Conservation (phyloP, 2,113 vertebrate species). For the Chloropsis hardwickii region DNA sequence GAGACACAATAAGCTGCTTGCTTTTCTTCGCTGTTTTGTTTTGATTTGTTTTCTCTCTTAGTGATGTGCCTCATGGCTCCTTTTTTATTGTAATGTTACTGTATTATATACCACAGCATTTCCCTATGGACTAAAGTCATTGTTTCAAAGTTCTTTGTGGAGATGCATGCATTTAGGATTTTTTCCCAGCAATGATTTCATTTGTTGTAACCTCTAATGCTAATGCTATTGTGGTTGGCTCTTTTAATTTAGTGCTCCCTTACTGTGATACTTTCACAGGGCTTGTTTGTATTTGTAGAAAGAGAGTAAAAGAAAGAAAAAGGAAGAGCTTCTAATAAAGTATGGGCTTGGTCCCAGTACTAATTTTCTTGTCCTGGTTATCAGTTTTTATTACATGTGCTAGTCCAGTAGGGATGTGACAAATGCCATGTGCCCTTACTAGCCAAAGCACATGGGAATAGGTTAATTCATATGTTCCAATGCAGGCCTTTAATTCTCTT, state of each 20-base stretch:
- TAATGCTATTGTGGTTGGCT: constrained; percentile 62
- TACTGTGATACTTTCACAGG: constrained; percentile 61
- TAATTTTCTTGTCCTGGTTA: constrained; percentile 65
- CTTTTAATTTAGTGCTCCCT: constrained; percentile 69
- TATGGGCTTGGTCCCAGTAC: constrained; percentile 56
- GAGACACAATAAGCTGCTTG: constrained; percentile 31
- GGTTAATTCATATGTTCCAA: constrained; percentile 9
- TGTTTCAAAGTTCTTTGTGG: constrained; percentile 72
- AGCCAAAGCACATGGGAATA: constrained; percentile 7
- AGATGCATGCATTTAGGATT: constrained; percentile 60
- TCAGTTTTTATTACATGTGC: constrained; percentile 54
- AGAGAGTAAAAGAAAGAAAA: constrained; percentile 51
- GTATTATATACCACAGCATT: constrained; percentile 67
- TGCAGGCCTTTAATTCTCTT: not conserved
- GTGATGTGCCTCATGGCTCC: constrained; percentile 60
- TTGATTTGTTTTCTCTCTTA: constrained; percentile 66
- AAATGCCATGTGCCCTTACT: constrained; percentile 14
- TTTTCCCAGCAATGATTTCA: constrained; percentile 54
- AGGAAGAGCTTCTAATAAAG: constrained; percentile 65
- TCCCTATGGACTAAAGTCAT: constrained; percentile 65
- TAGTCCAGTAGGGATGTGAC: constrained; percentile 24
- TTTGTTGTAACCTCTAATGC: constrained; percentile 60
- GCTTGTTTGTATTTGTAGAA: constrained; percentile 62
- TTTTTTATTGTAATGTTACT: constrained; percentile 70
- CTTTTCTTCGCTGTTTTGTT: constrained; percentile 64